Base-by-base conservation (phyloP, 1,140 invertebrate genomes). In the Propsilocerus akamusi region DNA sequence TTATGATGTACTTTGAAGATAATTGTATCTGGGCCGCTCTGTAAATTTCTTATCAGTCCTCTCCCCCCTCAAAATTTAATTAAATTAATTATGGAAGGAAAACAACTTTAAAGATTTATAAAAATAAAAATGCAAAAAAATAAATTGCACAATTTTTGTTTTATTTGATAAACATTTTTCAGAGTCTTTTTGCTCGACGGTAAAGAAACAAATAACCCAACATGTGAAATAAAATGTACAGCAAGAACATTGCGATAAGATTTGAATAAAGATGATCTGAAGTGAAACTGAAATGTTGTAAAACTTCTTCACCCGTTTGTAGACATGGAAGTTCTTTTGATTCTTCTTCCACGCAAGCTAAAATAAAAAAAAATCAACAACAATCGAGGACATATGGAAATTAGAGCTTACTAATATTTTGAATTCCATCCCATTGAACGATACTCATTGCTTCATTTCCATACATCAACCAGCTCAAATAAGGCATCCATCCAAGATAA, bases 401-500 rank as follows among this genome's bases (percentile, higher is more conserved):
- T 49, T 53, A 51, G 46, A 46, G 60, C 77, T 77, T 69, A 88
- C 84, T 78, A 53, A 89, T 88, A 65, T 86, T 83, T 25, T 73
- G 68, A 11, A 88, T 67, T 22, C 75, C 76, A 32, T 76, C 65
- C 85, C 85, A 89, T 57, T 88, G 84, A 17, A 84, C 59, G 54
- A 86, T 84, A 11, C 76, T 79, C 64, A 95, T 71, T 0, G 86
- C 80, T 72, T 97, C 92, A 58, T 86, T 92, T 2, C 84, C 83
- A 64, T 94, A 93, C 65, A 88, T 80, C 58, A 97, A 75, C 89
- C 92, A 97, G 0, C 90, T 95, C 10, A 95, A 58, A 61, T 91
- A 89, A 58, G 85, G 81, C 1, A 90, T 72, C 86, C 90, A 95
- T 22, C 74, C 71, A 25, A 94, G 70, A 53, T 85, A 83, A 52